A percentile compares a stretch with the other conserved stretches of the same genome.
Evolutionary conservation across 2,888 invertebrate species (phyloP).

Genomic region (Brachycybe producta): DNA sequence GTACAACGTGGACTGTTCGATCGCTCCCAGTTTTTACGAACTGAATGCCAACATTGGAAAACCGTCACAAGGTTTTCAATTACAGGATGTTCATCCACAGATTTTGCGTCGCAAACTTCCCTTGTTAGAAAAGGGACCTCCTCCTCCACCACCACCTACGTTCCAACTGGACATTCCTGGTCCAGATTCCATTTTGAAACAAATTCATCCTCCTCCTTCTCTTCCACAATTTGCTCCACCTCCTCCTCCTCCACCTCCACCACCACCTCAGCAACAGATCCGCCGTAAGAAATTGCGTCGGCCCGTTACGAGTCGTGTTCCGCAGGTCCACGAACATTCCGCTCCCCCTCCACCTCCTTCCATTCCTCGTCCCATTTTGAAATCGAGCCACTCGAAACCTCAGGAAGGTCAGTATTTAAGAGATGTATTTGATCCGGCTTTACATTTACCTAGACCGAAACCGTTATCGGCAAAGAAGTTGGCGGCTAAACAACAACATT

Average conservation of each 20-base stretch:
- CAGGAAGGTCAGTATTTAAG: too few relatives aligned
- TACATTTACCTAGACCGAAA: conserved; percentile 13
- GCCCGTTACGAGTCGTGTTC: too few relatives aligned
- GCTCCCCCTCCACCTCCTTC: too few relatives aligned
- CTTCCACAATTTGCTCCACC: not conserved
- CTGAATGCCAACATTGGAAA: conserved; percentile 16
- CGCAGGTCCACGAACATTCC: too few relatives aligned
- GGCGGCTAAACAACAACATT: not conserved
- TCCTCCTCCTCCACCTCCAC: conserved; percentile 5
- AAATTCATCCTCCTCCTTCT: not conserved
- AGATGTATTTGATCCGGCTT: conserved; percentile 10
- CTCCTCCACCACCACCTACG: not conserved
- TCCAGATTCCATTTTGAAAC: not conserved
- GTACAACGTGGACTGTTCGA: conserved; percentile 19
- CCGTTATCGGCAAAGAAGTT: conserved; percentile 11
- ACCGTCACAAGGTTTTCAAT: not conserved
- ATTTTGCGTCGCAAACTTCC: conserved; percentile 3
- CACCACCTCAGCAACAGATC: not conserved
- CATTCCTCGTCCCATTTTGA: too few relatives aligned
- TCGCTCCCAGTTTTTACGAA: conserved; percentile 11
- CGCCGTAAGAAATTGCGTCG: conserved; percentile 1
- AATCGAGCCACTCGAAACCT: too few relatives aligned
- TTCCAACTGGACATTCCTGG: not conserved
- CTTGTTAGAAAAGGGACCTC: not conserved
- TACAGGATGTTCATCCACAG: not conserved